phyloP scores from a whole-genome alignment of 1,140 invertebrate species.

The Tigriopus japonicus region DNA sequence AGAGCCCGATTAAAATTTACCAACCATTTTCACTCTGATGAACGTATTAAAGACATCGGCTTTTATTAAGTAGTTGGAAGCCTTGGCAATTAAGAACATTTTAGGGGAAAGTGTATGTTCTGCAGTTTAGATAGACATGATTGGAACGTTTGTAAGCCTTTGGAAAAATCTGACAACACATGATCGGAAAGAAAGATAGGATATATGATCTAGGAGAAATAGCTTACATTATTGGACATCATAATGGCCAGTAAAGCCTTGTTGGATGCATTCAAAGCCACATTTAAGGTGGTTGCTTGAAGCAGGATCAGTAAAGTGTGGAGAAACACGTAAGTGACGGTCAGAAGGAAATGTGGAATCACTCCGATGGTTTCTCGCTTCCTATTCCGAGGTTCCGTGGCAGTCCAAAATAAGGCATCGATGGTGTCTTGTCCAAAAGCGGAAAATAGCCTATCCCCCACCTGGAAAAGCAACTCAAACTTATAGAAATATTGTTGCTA shows the following conservation, averaged over 20 bases:
- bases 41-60: too few species aligned
- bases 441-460: conserved; percentile 82
- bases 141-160: too few species aligned
- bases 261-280: conserved; percentile 97
- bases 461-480: too few species aligned
- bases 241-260: conserved; percentile 93
- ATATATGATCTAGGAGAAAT: conserved; percentile 19
- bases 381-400: conserved; percentile 67
- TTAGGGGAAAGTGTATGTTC: too few species aligned
- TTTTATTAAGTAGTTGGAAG: too few species aligned
- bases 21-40: too few species aligned
- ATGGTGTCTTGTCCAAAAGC: conserved; percentile 96
- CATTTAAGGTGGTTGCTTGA: conserved; percentile 59
- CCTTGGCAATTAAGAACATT: too few species aligned
- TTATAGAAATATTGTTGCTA: too few species aligned
- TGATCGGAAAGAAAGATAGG: too few species aligned
- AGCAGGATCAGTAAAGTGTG: conserved; percentile 80
- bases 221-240: conserved; percentile 95
- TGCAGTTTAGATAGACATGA: too few species aligned
- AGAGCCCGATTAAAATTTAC: too few species aligned
- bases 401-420: conserved; percentile 93
- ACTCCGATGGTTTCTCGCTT: conserved; percentile 66
- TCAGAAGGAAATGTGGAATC: conserved; percentile 68
- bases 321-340: conserved; percentile 74
- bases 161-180: conserved; percentile 20